A percentile compares a stretch with the other conserved stretches of the same genome.
phyloP scores from a whole-genome alignment of 2,797 vertebrate genomes.

The Enteromius unitaeniatus region DNA sequence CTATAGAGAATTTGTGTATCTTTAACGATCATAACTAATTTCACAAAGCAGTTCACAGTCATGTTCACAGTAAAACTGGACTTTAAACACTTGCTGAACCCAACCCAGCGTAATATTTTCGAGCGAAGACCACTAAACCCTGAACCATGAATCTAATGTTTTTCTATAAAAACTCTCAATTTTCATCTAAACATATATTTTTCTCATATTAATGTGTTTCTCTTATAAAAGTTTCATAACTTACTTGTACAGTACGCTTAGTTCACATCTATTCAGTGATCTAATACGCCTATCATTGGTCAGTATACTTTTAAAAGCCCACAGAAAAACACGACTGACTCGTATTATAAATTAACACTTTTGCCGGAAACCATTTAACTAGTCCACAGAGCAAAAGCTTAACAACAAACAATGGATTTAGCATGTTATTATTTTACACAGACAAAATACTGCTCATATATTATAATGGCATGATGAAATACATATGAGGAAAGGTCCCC shows the following conservation, averaged over 20 bases:
- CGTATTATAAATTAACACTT: conserved; percentile 25
- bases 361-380: conserved; percentile 43
- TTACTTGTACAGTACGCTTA: conserved; percentile 42
- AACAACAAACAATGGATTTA: conserved; percentile 37
- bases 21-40: conserved; percentile 35
- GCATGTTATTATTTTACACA: conserved; percentile 48
- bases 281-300: conserved; percentile 29
- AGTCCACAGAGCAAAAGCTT: conserved; percentile 49
- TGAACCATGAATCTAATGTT: conserved; percentile 4
- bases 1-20: conserved; percentile 37
- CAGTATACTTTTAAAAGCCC: conserved; percentile 45
- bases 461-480: conserved; percentile 31
- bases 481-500: conserved; percentile 36
- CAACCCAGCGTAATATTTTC: conserved; percentile 23
- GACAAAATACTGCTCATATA: conserved; percentile 47
- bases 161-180: conserved; percentile 15
- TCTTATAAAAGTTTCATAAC: conserved; percentile 52
- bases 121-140: conserved; percentile 30
- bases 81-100: conserved; percentile 25
- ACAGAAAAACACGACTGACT: conserved; percentile 19
- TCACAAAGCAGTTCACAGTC: conserved; percentile 37
- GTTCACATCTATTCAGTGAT: conserved; percentile 56
- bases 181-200: conserved; percentile 22
- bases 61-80: conserved; percentile 53
- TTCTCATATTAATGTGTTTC: conserved; percentile 18